Percentiles rank a stretch among this genome's conserved stretches.
These are phyloP conservation scores for Zaprionus ornatus DNA, from an alignment of 1,140 invertebrate species.

Conservation along the genomic window DNA sequence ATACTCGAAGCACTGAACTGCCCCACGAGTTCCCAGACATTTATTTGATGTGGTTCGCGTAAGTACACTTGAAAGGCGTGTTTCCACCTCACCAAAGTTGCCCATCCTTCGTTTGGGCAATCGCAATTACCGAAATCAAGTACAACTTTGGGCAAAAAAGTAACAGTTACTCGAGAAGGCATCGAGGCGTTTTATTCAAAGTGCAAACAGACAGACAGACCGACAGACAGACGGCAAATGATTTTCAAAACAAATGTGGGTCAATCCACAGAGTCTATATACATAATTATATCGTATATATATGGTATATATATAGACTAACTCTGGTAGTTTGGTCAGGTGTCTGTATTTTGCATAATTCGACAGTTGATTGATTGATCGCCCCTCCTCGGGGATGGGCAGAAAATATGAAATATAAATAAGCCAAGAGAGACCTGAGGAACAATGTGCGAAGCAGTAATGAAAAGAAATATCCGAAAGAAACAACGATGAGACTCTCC, in stretches of 20 bases:
- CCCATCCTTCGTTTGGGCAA: conserved; percentile 35
- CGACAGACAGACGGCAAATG: conserved; percentile 9
- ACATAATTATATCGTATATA: neutral
- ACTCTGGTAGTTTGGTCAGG: conserved; percentile 7
- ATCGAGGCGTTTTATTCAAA: conserved; percentile 31
- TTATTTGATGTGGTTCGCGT: conserved; percentile 7
- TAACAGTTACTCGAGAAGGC: conserved; percentile 24
- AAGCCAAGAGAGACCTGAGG: neutral
- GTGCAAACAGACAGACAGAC: conserved; percentile 7
- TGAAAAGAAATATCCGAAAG: conserved; percentile 2
- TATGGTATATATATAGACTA: neutral
- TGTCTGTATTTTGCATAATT: conserved; percentile 38
- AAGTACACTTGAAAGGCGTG: conserved; percentile 28
- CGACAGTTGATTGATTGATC: conserved; percentile 34
- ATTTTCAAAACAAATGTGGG: conserved; percentile 23
- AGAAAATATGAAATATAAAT: conserved; percentile 27
- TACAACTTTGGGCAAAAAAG: conserved; percentile 16
- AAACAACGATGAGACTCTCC: neutral
- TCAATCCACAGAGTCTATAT: conserved; percentile 25
- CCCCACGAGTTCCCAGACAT: conserved; percentile 14
- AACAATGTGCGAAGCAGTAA: conserved; percentile 1
- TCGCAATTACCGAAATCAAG: conserved; percentile 11
- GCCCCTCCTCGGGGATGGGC: neutral
- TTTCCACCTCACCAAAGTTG: neutral
- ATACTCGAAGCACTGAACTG: conserved; percentile 21